Conservation (phyloP, 1,140 invertebrate species). For the Telenomus remus region DNA sequence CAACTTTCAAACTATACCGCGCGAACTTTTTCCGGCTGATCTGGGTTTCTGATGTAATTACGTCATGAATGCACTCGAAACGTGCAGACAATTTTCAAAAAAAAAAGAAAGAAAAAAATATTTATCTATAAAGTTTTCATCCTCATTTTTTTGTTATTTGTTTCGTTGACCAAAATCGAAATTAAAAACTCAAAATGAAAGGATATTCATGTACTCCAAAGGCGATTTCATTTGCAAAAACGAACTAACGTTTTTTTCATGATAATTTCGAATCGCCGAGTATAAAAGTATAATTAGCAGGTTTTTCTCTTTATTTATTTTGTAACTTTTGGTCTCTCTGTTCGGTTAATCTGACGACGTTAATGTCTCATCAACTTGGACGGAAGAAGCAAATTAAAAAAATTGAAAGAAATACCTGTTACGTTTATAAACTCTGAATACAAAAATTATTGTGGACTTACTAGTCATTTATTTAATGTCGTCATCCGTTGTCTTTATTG, state of each 20-base stretch:
- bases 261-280: not conserved
- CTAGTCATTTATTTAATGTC: slow-evolving; percentile 2
- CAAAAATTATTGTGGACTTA: slow-evolving; percentile 14
- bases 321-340: slow-evolving; percentile 12
- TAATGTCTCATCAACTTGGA: slow-evolving; percentile 19
- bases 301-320: slow-evolving; percentile 1
- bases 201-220: not conserved
- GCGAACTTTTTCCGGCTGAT: slow-evolving; percentile 43
- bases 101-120: no score
- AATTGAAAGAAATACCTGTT: slow-evolving; percentile 20
- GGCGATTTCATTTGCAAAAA: not conserved
- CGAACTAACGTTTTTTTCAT: not conserved
- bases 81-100: no score
- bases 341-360: slow-evolving; percentile 24
- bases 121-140: slow-evolving; percentile 11
- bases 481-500: not conserved
- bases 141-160: not conserved
- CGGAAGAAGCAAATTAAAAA: slow-evolving; percentile 11
- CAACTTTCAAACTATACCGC: slow-evolving; percentile 37
- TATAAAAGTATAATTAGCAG: slow-evolving; percentile 10
- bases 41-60: slow-evolving; percentile 48
- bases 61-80: slow-evolving; percentile 17
- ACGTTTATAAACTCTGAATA: slow-evolving; percentile 4
- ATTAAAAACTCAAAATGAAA: no score
- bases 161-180: no score